These are phyloP conservation scores for Bilobella aurantiaca DNA, from an alignment of 1,140 invertebrate genomes.

Conservation along the genomic window DNA sequence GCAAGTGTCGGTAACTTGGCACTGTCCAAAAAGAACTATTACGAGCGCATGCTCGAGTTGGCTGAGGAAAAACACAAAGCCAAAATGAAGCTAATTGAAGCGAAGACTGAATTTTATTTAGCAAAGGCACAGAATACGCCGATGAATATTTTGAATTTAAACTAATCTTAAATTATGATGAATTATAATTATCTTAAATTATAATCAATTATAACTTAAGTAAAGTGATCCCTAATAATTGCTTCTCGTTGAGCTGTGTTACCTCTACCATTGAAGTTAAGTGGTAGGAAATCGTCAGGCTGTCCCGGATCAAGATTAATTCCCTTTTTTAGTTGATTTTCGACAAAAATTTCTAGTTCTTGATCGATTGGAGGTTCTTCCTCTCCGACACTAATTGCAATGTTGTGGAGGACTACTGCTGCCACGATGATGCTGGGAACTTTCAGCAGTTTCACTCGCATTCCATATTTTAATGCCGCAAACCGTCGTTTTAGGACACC, in stretches of 20 bases:
- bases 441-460: constrained; percentile 33
- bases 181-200: not conserved
- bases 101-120: not conserved
- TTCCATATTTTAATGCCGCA: not conserved
- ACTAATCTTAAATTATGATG: not conserved
- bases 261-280: not conserved
- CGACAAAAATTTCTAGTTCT: not conserved
- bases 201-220: not conserved
- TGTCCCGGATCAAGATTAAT: not conserved
- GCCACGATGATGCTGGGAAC: constrained; percentile 39
- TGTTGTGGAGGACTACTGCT: constrained; percentile 40
- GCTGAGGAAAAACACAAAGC: not conserved
- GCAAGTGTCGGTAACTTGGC: not conserved
- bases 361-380: constrained; percentile 14
- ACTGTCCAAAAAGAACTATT: not conserved
- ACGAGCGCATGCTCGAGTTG: not conserved
- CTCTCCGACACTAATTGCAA: constrained; percentile 29
- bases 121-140: too few species aligned
- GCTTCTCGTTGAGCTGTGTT: not conserved
- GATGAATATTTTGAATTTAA: too few species aligned
- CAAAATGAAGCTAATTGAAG: not conserved
- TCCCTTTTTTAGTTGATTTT: not conserved
- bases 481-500: not conserved
- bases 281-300: not conserved
- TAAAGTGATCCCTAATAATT: not conserved